Conservation (phyloP, 2,888 invertebrate species). For the Eremobia ochroleuca region DNA sequence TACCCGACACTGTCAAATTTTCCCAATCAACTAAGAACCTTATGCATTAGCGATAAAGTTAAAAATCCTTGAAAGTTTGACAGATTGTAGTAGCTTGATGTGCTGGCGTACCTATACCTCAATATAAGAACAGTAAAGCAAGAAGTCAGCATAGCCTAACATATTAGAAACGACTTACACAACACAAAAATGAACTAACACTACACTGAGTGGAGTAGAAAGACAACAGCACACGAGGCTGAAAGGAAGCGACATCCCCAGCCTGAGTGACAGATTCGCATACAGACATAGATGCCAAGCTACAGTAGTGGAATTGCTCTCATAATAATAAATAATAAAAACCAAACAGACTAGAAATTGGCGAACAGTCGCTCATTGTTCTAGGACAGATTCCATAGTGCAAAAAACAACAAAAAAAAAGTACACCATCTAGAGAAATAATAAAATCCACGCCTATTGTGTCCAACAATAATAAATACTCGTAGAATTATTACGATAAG, state of each 20-base stretch:
- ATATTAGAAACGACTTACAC: too few species aligned
- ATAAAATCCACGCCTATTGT: not conserved
- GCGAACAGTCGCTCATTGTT: not conserved
- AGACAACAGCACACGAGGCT: not conserved
- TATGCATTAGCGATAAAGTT: too few species aligned
- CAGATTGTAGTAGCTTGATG: too few species aligned
- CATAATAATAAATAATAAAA: not conserved
- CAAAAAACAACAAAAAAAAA: not conserved
- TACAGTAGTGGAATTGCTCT: not conserved
- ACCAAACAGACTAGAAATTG: not conserved
- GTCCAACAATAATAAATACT: conserved; percentile 15
- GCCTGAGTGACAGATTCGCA: not conserved
- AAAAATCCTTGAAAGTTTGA: too few species aligned
- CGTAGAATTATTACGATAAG: not conserved
- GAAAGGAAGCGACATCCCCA: not conserved
- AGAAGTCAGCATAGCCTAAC: too few species aligned
- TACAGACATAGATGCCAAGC: not conserved
- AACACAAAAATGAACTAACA: not conserved
- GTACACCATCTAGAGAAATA: not conserved
- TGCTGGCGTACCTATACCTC: not conserved
- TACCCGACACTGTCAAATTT: too few species aligned
- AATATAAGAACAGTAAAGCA: not conserved
- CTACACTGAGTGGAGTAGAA: not conserved
- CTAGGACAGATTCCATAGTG: not conserved
- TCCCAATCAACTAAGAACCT: too few species aligned